Evolutionary conservation across 1,140 invertebrate genomes (phyloP).

Genomic region (Oncopodura yosiiana): DNA sequence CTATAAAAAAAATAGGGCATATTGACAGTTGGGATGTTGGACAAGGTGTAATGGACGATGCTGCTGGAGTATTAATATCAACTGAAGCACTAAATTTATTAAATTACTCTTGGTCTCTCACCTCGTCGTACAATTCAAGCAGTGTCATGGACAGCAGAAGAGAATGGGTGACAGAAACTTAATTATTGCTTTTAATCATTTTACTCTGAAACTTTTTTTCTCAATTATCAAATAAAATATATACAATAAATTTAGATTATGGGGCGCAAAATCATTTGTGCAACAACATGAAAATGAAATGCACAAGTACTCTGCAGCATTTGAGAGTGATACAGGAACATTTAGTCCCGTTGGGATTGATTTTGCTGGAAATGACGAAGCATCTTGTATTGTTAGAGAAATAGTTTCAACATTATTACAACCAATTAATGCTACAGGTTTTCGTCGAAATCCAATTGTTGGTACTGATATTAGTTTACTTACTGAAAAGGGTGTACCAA

Average conservation of each 20-base stretch:
- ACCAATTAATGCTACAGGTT: slow-evolving; percentile 25
- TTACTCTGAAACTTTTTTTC: too few relatives aligned
- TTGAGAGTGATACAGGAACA: slow-evolving; percentile 74
- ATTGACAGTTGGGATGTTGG: slow-evolving; percentile 50
- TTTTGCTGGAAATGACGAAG: slow-evolving; percentile 48
- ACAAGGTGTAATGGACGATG: slow-evolving; percentile 49
- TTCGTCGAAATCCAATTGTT: not conserved
- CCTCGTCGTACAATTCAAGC: slow-evolving; percentile 43
- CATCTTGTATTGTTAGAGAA: slow-evolving; percentile 53
- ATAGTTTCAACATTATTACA: slow-evolving; percentile 43
- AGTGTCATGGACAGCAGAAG: slow-evolving; percentile 48
- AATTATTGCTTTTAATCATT: slow-evolving; percentile 48
- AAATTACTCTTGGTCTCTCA: slow-evolving; percentile 39
- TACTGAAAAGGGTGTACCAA: not conserved
- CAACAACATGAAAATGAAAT: slow-evolving; percentile 38
- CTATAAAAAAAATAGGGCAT: too few relatives aligned
- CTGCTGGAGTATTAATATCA: slow-evolving; percentile 44
- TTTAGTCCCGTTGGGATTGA: slow-evolving; percentile 58
- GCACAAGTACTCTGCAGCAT: slow-evolving; percentile 42
- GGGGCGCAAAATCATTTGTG: slow-evolving; percentile 40
- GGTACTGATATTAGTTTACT: slow-evolving; percentile 2
- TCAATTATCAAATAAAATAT: too few relatives aligned
- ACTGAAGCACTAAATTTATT: slow-evolving; percentile 43
- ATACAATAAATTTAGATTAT: too few relatives aligned
- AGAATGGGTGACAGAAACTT: slow-evolving; percentile 39